Evolutionary conservation across 2,797 vertebrate species (phyloP).

Genomic region (Cossypha caffra): DNA sequence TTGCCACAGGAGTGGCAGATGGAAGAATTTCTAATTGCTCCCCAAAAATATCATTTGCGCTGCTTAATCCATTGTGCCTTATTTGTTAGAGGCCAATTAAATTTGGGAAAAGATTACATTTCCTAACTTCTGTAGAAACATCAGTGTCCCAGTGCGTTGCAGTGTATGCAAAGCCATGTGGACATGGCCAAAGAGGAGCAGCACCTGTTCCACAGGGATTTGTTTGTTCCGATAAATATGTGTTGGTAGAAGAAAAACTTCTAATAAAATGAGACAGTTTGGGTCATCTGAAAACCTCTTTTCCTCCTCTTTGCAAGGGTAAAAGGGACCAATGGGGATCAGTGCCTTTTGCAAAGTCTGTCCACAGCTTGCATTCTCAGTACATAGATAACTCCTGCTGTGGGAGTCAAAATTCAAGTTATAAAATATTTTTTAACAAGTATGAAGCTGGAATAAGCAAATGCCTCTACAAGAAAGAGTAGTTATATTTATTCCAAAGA

Average conservation of each 20-base stretch:
- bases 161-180: background rate
- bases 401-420: background rate
- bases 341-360: background rate
- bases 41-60: background rate
- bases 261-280: background rate
- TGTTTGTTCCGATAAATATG: background rate
- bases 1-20: background rate
- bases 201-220: background rate
- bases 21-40: background rate
- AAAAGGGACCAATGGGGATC: background rate
- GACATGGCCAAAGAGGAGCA: background rate
- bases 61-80: background rate
- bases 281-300: background rate
- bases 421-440: conserved; percentile 3
- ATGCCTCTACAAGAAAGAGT: conserved; percentile 9
- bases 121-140: background rate
- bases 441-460: background rate
- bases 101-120: background rate
- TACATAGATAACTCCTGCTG: background rate
- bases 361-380: background rate
- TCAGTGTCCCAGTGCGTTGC: background rate
- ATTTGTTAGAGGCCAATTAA: background rate
- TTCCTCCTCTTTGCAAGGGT: background rate
- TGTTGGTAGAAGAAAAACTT: background rate
- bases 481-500: conserved; percentile 52